phyloP scores from a whole-genome alignment of 2,888 invertebrate genomes.

The Catocala fraxini region DNA sequence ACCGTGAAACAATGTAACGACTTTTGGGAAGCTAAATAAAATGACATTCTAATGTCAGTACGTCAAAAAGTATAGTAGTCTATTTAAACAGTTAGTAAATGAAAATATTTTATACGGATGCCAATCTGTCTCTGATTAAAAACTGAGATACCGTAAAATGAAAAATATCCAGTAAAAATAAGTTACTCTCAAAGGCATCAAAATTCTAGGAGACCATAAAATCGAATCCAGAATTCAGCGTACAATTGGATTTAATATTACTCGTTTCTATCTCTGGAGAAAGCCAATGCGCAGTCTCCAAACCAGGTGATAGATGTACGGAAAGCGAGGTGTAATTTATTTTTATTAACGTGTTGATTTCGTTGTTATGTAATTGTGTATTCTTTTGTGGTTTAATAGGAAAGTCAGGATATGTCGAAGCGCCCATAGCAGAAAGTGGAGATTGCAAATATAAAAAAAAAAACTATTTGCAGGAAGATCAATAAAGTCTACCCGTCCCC shows the following conservation, averaged over 20 bases:
- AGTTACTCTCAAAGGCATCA: too few species aligned
- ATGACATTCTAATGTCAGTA: not conserved
- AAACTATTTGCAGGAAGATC: too few species aligned
- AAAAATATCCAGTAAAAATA: too few species aligned
- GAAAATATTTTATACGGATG: too few species aligned
- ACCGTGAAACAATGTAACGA: slow-evolving; percentile 29
- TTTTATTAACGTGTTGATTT: not conserved
- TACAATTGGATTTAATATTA: not conserved
- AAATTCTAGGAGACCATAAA: too few species aligned
- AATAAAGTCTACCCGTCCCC: too few species aligned
- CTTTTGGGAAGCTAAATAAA: slow-evolving; percentile 25
- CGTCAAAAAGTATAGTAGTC: not conserved
- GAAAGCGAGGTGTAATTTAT: not conserved
- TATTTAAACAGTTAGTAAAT: not conserved
- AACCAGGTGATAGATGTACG: not conserved
- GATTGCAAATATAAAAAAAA: too few species aligned
- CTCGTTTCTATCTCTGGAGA: not conserved
- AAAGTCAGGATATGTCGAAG: too few species aligned
- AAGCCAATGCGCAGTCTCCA: not conserved
- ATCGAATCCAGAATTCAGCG: not conserved
- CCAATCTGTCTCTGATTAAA: too few species aligned
- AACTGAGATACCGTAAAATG: too few species aligned
- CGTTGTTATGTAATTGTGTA: not conserved
- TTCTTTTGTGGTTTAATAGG: not conserved
- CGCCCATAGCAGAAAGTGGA: too few species aligned